Evolutionary conservation across 2,797 vertebrate genomes (phyloP).

Genomic region (Chaetophractus vellerosus): DNA sequence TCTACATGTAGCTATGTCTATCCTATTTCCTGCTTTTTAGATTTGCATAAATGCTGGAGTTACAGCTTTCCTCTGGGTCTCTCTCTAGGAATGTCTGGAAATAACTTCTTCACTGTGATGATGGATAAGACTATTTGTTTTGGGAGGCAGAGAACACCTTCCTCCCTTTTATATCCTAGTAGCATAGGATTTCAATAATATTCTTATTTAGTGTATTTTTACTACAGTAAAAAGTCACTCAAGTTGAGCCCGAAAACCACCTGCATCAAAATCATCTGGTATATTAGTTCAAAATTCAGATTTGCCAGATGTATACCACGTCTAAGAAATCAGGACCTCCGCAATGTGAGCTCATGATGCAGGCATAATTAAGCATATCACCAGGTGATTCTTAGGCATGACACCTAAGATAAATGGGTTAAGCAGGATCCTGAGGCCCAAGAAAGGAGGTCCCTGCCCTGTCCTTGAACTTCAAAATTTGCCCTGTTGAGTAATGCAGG

Average conservation of each 20-base stretch:
- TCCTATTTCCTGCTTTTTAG: background rate
- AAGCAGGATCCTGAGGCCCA: background rate
- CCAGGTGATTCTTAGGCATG: background rate
- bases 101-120: background rate
- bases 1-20: background rate
- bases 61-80: background rate
- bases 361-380: background rate
- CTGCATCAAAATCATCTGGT: background rate
- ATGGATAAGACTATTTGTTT: background rate
- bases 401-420: background rate
- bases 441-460: background rate
- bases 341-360: background rate
- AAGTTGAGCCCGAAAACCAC: background rate
- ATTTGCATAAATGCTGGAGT: background rate
- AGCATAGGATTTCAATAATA: background rate
- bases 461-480: background rate
- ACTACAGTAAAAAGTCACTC: background rate
- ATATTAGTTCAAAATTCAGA: background rate
- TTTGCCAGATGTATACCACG: background rate
- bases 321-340: background rate
- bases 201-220: background rate
- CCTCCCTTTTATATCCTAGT: background rate
- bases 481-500: background rate
- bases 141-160: background rate
- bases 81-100: background rate